A percentile compares a stretch with the other conserved stretches of the same genome.
Conservation (phyloP, 2,888 invertebrate genomes). For the Cheilosia soror region DNA sequence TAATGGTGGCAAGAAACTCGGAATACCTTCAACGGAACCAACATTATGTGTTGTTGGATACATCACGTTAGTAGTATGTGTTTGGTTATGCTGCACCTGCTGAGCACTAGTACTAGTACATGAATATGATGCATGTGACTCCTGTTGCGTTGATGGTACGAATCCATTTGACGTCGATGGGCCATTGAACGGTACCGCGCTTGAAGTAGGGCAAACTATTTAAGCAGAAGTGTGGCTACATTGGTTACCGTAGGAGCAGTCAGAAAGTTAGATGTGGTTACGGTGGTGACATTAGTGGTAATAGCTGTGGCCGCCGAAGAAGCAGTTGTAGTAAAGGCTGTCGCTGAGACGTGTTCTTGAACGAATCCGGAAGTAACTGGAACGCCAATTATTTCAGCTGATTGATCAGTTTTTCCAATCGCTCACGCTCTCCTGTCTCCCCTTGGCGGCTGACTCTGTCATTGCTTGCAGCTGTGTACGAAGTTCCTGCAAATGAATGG, state of each 20-base stretch:
- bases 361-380: neutral
- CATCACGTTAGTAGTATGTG: neutral
- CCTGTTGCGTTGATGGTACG: neutral
- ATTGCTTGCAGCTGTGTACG: neutral
- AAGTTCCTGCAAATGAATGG: neutral
- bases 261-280: neutral
- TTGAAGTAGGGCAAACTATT: neutral
- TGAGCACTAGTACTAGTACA: neutral
- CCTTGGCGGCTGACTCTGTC: neutral
- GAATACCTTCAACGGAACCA: neutral
- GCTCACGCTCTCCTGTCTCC: neutral
- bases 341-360: neutral
- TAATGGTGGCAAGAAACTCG: slow-evolving; percentile 1
- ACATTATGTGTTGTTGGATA: neutral
- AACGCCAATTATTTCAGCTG: neutral
- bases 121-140: neutral
- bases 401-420: neutral
- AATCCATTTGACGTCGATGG: neutral
- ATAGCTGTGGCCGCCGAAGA: neutral
- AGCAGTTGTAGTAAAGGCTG: neutral
- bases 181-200: neutral
- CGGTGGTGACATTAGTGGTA: neutral
- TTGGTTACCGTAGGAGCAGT: neutral
- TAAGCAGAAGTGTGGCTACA: neutral
- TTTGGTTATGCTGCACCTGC: neutral